phyloP scores from a whole-genome alignment of 2,113 vertebrate genomes.

The Cyprinodon tularosa region DNA sequence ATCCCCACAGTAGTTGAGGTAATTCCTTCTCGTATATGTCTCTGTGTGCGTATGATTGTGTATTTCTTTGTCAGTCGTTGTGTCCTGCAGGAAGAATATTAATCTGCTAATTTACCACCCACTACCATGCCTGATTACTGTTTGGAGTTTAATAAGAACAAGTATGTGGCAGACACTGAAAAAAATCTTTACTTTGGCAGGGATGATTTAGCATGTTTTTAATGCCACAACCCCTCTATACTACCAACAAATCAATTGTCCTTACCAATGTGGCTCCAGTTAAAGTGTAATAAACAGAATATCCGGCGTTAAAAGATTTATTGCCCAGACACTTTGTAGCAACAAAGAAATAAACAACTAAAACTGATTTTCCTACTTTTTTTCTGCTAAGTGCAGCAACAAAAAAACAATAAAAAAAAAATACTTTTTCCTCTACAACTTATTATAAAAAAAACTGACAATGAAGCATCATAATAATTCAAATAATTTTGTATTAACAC shows the following conservation, averaged over 20 bases:
- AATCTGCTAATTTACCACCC: slow-evolving; percentile 50
- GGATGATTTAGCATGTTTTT: background rate
- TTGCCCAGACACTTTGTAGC: background rate
- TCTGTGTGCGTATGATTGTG: background rate
- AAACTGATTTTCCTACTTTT: background rate
- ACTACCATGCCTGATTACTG: slow-evolving; percentile 41
- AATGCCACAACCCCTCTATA: background rate
- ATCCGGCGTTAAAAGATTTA: background rate
- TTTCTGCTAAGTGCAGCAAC: background rate
- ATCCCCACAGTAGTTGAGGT: slow-evolving; percentile 2
- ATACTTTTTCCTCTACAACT: background rate
- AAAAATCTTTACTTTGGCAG: background rate
- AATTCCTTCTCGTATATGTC: background rate
- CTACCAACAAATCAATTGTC: background rate
- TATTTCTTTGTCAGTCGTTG: background rate
- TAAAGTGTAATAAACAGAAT: background rate
- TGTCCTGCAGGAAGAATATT: slow-evolving; percentile 1
- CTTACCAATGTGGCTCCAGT: background rate
- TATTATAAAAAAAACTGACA: background rate
- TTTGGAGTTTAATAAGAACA: slow-evolving; percentile 41
- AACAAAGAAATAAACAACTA: background rate
- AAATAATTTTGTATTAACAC: background rate
- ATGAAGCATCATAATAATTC: background rate
- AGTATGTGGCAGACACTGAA: slow-evolving; percentile 35
- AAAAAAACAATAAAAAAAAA: background rate